These are phyloP conservation scores for Dromius quadrimaculatus DNA, from an alignment of 2,888 invertebrate species.

Conservation along the genomic window DNA sequence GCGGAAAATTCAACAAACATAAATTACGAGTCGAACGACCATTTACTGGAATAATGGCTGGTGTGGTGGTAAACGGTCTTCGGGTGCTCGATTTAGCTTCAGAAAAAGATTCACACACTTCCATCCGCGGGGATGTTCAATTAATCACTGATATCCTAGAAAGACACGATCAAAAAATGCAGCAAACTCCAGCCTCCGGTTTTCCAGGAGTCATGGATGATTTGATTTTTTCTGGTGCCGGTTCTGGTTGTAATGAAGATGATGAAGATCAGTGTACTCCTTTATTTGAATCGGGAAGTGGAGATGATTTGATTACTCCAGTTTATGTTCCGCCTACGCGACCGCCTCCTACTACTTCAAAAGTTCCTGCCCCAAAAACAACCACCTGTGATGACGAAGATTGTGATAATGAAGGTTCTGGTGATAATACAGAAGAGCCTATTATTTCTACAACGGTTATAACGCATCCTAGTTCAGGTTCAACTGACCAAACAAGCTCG, in stretches of 20 bases:
- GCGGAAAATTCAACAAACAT: constrained; percentile 82
- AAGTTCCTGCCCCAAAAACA: constrained; percentile 48
- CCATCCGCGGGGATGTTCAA: constrained; percentile 86
- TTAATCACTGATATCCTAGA: constrained; percentile 81
- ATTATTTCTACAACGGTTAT: constrained; percentile 69
- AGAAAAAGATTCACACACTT: constrained; percentile 82
- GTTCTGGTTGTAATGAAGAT: constrained; percentile 90
- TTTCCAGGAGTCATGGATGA: constrained; percentile 86
- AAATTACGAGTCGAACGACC: constrained; percentile 80
- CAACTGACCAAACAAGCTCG: constrained; percentile 61
- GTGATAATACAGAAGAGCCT: constrained; percentile 79
- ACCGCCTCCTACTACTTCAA: constrained; percentile 73
- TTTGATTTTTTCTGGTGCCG: constrained; percentile 91
- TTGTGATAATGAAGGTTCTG: constrained; percentile 81
- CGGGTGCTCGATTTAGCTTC: constrained; percentile 88
- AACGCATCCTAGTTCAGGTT: constrained; percentile 55
- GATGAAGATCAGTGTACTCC: constrained; percentile 91
- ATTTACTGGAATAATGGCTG: constrained; percentile 90
- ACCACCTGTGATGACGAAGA: constrained; percentile 81
- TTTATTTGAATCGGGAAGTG: constrained; percentile 80
- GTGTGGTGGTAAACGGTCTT: constrained; percentile 88
- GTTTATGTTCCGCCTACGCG: constrained; percentile 88
- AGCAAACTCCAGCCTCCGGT: constrained; percentile 90
- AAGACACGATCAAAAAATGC: constrained; percentile 86
- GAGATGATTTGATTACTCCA: constrained; percentile 93